Conservation (phyloP, 2,888 invertebrate genomes). For the Tachina lurida region DNA sequence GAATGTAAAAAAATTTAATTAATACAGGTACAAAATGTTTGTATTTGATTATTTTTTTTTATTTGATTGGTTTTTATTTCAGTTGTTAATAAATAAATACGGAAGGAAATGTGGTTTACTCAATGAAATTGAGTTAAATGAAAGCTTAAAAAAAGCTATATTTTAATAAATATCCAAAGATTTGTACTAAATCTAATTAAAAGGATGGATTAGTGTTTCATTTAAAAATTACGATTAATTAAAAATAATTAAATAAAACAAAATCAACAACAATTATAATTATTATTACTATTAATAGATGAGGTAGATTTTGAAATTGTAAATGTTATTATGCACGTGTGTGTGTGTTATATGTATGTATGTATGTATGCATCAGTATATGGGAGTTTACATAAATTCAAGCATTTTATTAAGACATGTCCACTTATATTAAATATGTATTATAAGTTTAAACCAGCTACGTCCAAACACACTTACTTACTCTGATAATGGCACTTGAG, state of each 20-base stretch:
- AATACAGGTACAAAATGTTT: constrained; percentile 68
- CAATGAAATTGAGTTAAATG: background rate
- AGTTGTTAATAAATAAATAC: constrained; percentile 32
- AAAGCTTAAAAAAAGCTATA: constrained; percentile 5
- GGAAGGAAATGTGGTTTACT: constrained; percentile 18
- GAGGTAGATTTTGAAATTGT: constrained; percentile 66
- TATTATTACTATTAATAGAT: constrained; percentile 53
- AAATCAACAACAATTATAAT: constrained; percentile 65
- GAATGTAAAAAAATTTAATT: constrained; percentile 35
- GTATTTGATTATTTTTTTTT: background rate
- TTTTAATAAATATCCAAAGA: constrained; percentile 18
- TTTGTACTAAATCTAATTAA: constrained; percentile 38
- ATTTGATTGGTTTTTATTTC: background rate
- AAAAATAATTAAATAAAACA: constrained; percentile 46
- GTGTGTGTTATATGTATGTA: background rate
- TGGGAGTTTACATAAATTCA: too few species aligned
- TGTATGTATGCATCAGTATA: background rate
- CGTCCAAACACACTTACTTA: too few species aligned
- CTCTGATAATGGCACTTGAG: too few species aligned
- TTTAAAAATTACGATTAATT: constrained; percentile 12
- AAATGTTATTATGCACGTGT: constrained; percentile 3
- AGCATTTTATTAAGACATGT: background rate
- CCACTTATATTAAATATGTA: background rate
- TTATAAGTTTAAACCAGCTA: background rate
- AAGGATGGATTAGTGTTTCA: constrained; percentile 31